phyloP scores from a whole-genome alignment of 53 echinoderm and acorn worm species.

The Arbacia lixula region DNA sequence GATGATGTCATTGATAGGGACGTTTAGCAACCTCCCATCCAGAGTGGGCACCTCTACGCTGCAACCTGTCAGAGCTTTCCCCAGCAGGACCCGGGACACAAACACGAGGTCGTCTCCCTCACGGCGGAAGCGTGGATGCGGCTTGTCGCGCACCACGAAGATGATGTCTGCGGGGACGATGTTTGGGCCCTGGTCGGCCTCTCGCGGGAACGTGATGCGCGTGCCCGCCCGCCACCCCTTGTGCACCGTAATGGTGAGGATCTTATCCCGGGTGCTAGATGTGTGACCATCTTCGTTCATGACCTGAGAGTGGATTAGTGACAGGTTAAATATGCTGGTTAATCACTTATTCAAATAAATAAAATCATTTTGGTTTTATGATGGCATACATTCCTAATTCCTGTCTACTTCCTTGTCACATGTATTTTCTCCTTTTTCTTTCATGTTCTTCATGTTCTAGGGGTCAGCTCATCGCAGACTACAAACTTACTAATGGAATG shows the following conservation, averaged over 20 bases:
- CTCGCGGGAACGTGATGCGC: conserved; percentile 96
- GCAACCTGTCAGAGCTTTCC: conserved; percentile 97
- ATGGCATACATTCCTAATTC: too few relatives aligned
- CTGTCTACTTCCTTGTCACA: too few relatives aligned
- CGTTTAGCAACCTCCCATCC: conserved; percentile 90
- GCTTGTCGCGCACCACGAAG: conserved; percentile 94
- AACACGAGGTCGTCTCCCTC: conserved; percentile 91
- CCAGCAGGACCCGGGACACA: conserved; percentile 86
- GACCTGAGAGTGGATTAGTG: too few relatives aligned
- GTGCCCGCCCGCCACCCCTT: conserved; percentile 96
- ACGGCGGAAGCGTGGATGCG: conserved; percentile 88
- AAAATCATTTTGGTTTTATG: too few relatives aligned
- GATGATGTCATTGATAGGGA: conserved; percentile 97
- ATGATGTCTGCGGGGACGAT: conserved; percentile 98
- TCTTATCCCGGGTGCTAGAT: conserved; percentile 96
- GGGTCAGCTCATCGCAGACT: too few relatives aligned
- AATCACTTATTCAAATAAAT: too few relatives aligned
- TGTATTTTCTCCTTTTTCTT: too few relatives aligned
- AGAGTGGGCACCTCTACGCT: conserved; percentile 94
- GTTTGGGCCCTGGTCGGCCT: conserved; percentile 98
- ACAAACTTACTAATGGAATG: too few relatives aligned
- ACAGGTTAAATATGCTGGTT: too few relatives aligned
- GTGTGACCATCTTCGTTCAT: conserved; percentile 99
- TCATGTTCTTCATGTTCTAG: too few relatives aligned
- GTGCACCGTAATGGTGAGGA: conserved; percentile 95